Evolutionary conservation across 2,797 vertebrate genomes (phyloP), one percentile per base, ranked within the genome.

Genomic region (Argyrosomus regius): DNA sequence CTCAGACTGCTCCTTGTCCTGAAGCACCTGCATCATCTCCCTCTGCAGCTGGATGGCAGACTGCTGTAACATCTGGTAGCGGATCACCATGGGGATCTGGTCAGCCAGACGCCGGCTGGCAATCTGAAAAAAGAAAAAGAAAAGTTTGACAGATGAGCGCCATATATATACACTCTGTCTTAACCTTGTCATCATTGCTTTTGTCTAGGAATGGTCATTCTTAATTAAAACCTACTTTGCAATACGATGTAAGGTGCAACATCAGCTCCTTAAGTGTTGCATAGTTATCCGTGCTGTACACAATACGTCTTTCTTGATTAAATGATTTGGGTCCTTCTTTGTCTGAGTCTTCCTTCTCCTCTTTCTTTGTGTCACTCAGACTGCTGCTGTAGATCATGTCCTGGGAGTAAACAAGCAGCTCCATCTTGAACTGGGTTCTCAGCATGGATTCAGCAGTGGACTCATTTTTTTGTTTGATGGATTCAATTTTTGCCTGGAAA

Each of bases 381-480:
- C 88, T 83, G 0, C 0, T 0, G 31, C 75, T 76, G 83, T 98
- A 98, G 2, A 88, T 82, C 1, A 83, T 78, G 80, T 98, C 97
- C 88, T 97, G 97, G 78, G 96, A 96, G 89, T 96, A 98, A 20
- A 98, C 87, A 0, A 96, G 91, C 82, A 92, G 81, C 91, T 98
- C 97, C 96, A 98, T 97, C 87, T 93, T 94, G 87, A 98, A 97
- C 88, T 98, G 96, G 3, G 86, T 93, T 58, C 85, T 93, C 80
- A 98, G 85, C 4, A 35, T 61, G 20, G 64, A 67, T 79, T 96
- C 96, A 0, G 96, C 96, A 7, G 59, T 74, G 0, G 3, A 5
- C 56, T 94, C 93, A 59, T 94, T 95, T 0, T 91, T 70, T 4
- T 86, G 63, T 80, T 88, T 95, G 4, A 97, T 95, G 63, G 82